Evolutionary conservation across 1,140 invertebrate genomes (phyloP), one percentile per base, ranked within the genome.

Genomic region (Ceratina calcarata): DNA sequence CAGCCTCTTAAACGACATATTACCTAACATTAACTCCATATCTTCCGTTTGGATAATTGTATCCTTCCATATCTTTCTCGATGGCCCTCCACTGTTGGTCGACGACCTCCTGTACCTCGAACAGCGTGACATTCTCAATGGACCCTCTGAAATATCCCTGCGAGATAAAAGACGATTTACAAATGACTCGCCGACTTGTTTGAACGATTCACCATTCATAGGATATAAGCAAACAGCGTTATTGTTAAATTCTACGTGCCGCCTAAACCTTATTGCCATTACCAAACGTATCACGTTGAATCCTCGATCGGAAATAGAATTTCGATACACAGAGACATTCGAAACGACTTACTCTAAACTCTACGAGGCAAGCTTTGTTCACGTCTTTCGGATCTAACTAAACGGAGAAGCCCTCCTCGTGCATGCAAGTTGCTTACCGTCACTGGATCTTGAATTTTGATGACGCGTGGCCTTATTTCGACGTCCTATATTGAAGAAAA

Each of bases 61-160:
- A 96, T 85, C 94, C 94, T 58, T 92, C 88, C 94, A 96, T 95
- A 87, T 95, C 94, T 66, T 89, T 89, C 49, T 91, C 90, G 58
- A 96, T 94, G 32, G 93, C 88, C 49, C 84, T 89, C 70, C 94
- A 91, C 89, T 95, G 94, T 58, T 93, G 90, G 68, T 94, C 91
- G 55, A 96, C 87, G 22, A 95, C 93, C 69, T 95, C 94, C 69
- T 94, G 91, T 80, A 95, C 94, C 80, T 92, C 92, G 16, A 87
- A 67, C 7, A 86, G 69, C 1, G 89, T 89, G 0, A 82, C 79
- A 87, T 91, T 91, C 8, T 90, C 85, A 16, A 70, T 74, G 80
- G 67, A 67, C 20, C 75, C 82, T 20, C 79, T 82, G 53, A 87
- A 61, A n/a, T 87, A 87, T 12, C 75, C 70, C 88, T 89, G 70